These are phyloP conservation scores for Toxostoma redivivum DNA, from an alignment of 2,113 vertebrate species.

Conservation along the genomic window DNA sequence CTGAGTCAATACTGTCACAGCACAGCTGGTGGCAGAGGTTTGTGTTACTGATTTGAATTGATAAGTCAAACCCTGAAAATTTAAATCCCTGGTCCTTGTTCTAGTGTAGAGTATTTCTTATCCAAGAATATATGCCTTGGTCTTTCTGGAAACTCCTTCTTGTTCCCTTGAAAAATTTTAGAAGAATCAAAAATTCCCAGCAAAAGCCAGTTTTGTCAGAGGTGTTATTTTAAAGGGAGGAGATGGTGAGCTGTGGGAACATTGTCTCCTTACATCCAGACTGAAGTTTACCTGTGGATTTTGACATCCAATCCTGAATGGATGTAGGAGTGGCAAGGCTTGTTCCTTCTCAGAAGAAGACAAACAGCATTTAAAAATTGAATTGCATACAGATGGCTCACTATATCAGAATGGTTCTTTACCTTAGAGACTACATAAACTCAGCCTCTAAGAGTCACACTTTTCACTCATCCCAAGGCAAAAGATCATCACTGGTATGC, in stretches of 20 bases:
- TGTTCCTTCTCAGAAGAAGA: background rate
- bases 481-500: background rate
- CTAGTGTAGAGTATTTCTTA: background rate
- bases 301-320: background rate
- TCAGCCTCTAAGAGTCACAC: background rate
- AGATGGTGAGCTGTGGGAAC: background rate
- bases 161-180: background rate
- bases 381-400: background rate
- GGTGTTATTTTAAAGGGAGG: background rate
- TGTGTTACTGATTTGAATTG: background rate
- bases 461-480: background rate
- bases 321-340: accelerated
- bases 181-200: background rate
- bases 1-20: background rate
- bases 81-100: background rate
- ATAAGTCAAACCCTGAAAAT: background rate
- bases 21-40: background rate
- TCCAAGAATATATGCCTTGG: accelerated
- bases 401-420: background rate
- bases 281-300: background rate
- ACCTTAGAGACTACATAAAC: background rate
- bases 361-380: background rate
- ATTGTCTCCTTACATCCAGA: accelerated
- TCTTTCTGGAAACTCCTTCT: background rate
- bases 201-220: background rate